Evolutionary conservation across 1,140 invertebrate genomes (phyloP), one percentile per base, ranked within the genome.

Genomic region (Arion vulgaris): DNA sequence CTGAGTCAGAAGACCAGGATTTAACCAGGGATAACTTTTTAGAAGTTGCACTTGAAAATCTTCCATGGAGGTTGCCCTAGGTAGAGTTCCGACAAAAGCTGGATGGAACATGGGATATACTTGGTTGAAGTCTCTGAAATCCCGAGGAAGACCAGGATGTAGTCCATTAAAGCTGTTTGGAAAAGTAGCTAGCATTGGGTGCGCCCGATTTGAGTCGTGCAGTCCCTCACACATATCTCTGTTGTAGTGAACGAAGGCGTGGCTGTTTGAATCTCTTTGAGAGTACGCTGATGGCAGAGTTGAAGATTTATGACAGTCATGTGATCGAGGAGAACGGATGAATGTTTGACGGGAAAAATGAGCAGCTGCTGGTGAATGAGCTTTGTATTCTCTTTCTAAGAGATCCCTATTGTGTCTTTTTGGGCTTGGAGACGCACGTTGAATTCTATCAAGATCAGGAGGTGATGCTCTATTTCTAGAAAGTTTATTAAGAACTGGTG

Each of bases 1-100:
- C 5, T 66, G 51, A 4, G 76, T 32, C 57, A 78, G 19, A 15
- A 78, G 28, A 0, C 51, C 51, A 9, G 51, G 36, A 13, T 26
- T 17, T 26, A 78, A 38, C 36, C 36, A 71, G 9, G 62, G 78
- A 36, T 71, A 80, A 51, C 9, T 28, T 28, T 53, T 69, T 11
- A 80, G 7, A 38, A 80, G 36, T 38, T 80, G 78, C 34, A 51
- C 39, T 13, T 80, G 78, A 51, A 66, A 80, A 13, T 80, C 78
- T 28, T 80, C 78, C 38, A 80, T n/a, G 32, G 62, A 57, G 41
- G 2, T 45, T 17, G 66, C 26, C 49, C 71, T 72, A 15, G 76
- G 57, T 19, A 79, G n/a, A 15, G 66, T 38, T 36, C 38, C 68
- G 0, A 80, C 41, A 32, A 80, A 49, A 17, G 78, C 78, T 1